phyloP scores from a whole-genome alignment of 2,113 vertebrate species.

The Pluvialis apricaria region DNA sequence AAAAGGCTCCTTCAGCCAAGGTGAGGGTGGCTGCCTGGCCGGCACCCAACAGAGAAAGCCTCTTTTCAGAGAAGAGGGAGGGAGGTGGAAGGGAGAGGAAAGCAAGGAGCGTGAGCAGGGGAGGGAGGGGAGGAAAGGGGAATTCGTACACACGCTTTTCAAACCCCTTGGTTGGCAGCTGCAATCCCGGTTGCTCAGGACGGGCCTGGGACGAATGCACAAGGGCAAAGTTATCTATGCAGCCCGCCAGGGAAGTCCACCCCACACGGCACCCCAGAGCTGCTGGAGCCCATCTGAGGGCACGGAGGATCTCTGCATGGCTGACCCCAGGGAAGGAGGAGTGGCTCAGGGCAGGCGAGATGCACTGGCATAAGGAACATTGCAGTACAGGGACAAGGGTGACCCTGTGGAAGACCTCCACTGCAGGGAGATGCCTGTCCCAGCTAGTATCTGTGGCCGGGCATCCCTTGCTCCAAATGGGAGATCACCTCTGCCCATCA shows the following conservation, averaged over 20 bases:
- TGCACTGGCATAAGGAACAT: neutral
- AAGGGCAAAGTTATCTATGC: neutral
- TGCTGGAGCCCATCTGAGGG: neutral
- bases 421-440: fast-evolving
- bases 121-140: neutral
- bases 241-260: neutral
- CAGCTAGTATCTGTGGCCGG: neutral
- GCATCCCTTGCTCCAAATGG: neutral
- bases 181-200: neutral
- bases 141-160: neutral
- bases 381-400: neutral
- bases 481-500: neutral
- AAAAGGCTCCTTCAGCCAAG: neutral
- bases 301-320: neutral
- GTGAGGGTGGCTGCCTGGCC: neutral
- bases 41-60: neutral
- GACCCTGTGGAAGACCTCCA: neutral
- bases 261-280: neutral
- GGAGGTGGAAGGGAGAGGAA: neutral
- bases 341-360: fast-evolving
- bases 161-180: neutral
- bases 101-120: neutral
- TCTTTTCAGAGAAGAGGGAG: neutral
- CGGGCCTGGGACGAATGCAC: neutral
- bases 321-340: neutral